Base-by-base conservation (phyloP, 2,888 invertebrate species). In the Biston betularia region DNA sequence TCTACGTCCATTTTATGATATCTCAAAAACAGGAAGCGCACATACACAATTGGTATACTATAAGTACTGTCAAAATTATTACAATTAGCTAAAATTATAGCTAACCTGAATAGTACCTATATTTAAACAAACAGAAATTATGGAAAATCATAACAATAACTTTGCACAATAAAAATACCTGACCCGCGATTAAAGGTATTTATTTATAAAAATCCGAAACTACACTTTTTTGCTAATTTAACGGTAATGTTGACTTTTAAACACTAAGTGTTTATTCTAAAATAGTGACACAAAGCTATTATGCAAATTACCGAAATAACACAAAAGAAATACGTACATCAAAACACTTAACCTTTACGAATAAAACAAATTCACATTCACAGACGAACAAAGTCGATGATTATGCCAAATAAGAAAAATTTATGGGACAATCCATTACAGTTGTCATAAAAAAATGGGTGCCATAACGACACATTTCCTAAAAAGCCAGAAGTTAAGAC, bases 401-500 rank as follows among this genome's bases (percentile, higher is more conserved):
- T 53, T 34, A 50, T 54, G 14, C 15, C 24, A 62, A 65, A 69
- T 60, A 63, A 55, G 57, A 35, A 52, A 66, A 65, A 38, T 64
- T 45, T 50, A 65, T 60, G 15, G 38, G 45, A 60, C 15, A 46
- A 12, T 24, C 52, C 34, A 65, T 61, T 46, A 46, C 10, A 55
- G 12, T 44, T 49, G 12, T 33, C 33, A 60, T 50, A 60, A 40
- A 35, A n/a, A 61, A 44, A 14, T 24, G 38, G 6, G 38, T 33
- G 24, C 12, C 44, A 61, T 38, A 6, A 11, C 11, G 34, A 42
- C 34, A 9, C 6, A 7, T 10, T 14, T 50, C 50, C 14, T 40
- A 58, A 60, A 52, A 52, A n/a, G 12, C 33, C 42, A 34, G 42
- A 59, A 52, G 44, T 10, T 52, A 58, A 58, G 15, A 49, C 40